phyloP scores from a whole-genome alignment of 30 jellyfish, hydroid and myxozoan genomes.

The Aurelia sp. region DNA sequence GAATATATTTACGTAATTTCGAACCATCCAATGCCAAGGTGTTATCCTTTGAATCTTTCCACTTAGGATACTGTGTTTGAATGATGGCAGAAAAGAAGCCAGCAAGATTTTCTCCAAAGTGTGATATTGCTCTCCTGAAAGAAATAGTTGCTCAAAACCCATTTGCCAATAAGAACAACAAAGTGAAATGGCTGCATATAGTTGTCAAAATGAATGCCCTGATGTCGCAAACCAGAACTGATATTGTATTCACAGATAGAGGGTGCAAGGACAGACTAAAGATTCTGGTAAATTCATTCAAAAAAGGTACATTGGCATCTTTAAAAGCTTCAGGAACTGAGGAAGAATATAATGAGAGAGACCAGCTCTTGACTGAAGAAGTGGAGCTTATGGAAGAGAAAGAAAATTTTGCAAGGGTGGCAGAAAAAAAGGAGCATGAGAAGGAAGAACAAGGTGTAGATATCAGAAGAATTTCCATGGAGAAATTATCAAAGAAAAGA shows the following conservation, averaged over 20 bases:
- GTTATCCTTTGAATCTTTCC: too few species aligned
- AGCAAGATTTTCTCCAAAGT: slow-evolving; percentile 14
- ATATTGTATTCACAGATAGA: neutral
- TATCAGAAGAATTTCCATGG: too few species aligned
- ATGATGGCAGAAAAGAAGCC: neutral
- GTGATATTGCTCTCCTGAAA: slow-evolving; percentile 1
- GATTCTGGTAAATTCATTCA: slow-evolving; percentile 9
- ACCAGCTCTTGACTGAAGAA: too few species aligned
- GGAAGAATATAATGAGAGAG: too few species aligned
- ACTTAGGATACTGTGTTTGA: neutral
- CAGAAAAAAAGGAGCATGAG: too few species aligned
- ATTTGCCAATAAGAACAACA: neutral
- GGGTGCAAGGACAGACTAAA: slow-evolving; percentile 8
- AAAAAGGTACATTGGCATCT: neutral
- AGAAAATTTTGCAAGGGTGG: too few species aligned
- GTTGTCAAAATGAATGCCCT: neutral
- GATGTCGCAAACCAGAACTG: neutral
- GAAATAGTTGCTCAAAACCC: slow-evolving; percentile 14
- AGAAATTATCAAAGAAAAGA: too few species aligned
- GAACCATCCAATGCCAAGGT: too few species aligned
- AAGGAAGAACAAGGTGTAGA: too few species aligned
- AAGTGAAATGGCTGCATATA: slow-evolving; percentile 22
- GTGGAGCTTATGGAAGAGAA: too few species aligned
- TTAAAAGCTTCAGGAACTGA: too few species aligned
- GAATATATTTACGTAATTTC: too few species aligned